Percentiles rank a stretch among this genome's conserved stretches.
phyloP scores from a whole-genome alignment of 2,888 invertebrate species.

The Cantharis lateralis region DNA sequence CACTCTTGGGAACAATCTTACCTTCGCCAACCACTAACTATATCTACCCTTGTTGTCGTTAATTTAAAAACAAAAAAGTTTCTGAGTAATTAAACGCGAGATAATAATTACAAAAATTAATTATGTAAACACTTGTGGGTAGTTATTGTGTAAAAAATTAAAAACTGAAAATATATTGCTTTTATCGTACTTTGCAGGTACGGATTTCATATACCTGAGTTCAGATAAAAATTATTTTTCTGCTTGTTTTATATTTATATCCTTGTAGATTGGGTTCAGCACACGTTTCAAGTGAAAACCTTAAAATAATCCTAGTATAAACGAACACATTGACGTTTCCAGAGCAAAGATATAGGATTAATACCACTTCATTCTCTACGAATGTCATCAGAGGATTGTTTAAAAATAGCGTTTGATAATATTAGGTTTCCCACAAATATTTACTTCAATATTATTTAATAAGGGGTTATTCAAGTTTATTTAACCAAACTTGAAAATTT shows the following conservation, averaged over 20 bases:
- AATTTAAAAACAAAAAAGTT: conserved; percentile 38
- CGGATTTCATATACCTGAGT: not conserved
- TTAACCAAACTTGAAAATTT: not conserved
- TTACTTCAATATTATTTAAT: not conserved
- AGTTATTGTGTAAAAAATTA: not conserved
- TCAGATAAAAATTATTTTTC: not conserved
- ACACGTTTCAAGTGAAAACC: not conserved
- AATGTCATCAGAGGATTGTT: not conserved
- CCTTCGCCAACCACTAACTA: conserved; percentile 38
- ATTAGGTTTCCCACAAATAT: not conserved
- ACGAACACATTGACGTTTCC: not conserved
- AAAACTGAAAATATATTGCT: not conserved
- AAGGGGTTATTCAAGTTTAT: not conserved
- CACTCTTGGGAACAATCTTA: conserved; percentile 45
- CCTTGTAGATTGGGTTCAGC: conserved; percentile 1
- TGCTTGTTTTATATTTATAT: not conserved
- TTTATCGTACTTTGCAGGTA: not conserved
- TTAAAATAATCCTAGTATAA: not conserved
- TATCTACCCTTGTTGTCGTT: conserved; percentile 43
- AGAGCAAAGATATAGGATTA: not conserved
- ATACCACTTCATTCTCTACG: not conserved
- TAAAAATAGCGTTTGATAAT: not conserved
- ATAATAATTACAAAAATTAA: not conserved
- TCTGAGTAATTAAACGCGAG: conserved; percentile 19
- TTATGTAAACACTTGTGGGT: not conserved